Conservation (phyloP, 1,140 invertebrate genomes). For the Tribolium castaneum region DNA sequence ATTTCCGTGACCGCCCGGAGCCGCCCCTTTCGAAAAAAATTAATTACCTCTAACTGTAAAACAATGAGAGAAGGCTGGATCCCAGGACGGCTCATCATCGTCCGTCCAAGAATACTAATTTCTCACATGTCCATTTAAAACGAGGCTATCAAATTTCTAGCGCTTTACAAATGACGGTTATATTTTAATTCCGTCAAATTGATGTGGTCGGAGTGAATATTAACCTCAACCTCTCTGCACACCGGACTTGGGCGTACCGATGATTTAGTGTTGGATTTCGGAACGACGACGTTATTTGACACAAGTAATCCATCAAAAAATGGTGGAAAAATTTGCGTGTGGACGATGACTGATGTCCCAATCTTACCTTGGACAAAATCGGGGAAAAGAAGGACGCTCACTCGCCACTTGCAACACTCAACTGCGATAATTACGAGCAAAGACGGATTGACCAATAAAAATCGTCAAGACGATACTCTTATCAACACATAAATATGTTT, state of each 20-base stretch:
- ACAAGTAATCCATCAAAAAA: not conserved
- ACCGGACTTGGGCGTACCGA: not conserved
- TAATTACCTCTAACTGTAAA: constrained; percentile 32
- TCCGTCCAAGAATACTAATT: constrained; percentile 36
- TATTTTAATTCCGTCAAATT: constrained; percentile 44
- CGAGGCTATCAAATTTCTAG: constrained; percentile 42
- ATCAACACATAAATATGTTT: constrained; percentile 23
- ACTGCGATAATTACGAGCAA: not conserved
- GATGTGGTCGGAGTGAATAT: constrained; percentile 33
- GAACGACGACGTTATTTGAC: constrained; percentile 14
- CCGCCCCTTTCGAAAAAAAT: constrained; percentile 6
- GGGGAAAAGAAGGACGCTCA: not conserved
- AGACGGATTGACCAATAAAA: constrained; percentile 14
- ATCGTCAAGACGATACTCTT: not conserved
- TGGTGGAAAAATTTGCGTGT: not conserved
- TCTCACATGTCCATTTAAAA: constrained; percentile 41
- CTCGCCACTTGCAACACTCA: constrained; percentile 2
- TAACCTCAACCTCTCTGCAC: constrained; percentile 27
- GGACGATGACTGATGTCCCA: not conserved
- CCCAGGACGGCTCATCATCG: constrained; percentile 16
- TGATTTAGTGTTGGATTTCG: constrained; percentile 27
- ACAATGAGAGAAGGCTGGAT: constrained; percentile 12
- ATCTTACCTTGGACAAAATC: not conserved
- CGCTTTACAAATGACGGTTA: constrained; percentile 42
- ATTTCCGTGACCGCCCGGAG: constrained; percentile 12